phyloP scores from a whole-genome alignment of 2,797 vertebrate species.

The Rhinatrema bivittatum region DNA sequence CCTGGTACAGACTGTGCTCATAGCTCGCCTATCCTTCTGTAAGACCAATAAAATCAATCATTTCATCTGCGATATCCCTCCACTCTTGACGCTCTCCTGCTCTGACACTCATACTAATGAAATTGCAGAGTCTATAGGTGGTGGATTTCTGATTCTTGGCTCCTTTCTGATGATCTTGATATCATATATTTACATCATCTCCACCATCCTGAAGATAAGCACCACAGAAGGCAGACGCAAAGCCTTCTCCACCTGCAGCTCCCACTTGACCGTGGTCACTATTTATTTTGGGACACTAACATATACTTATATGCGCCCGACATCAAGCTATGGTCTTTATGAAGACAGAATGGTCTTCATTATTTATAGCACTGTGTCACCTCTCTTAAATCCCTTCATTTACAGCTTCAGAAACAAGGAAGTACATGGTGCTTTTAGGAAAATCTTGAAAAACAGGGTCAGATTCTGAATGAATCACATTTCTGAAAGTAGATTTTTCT shows the following conservation, averaged over 20 bases:
- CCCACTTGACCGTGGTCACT: constrained; percentile 28
- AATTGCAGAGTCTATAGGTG: constrained; percentile 4
- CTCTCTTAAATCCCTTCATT: constrained; percentile 27
- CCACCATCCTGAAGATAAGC: constrained; percentile 20
- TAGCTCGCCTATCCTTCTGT: constrained; percentile 3
- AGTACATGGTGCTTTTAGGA: too few relatives aligned
- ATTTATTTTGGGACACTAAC: constrained; percentile 28
- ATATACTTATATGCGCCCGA: constrained; percentile 27
- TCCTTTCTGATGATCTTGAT: constrained; percentile 13
- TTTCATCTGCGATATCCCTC: constrained; percentile 7
- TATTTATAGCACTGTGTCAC: constrained; percentile 22
- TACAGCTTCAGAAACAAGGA: constrained; percentile 32
- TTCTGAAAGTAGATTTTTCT: too few relatives aligned
- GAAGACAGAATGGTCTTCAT: constrained; percentile 13
- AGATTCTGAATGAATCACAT: too few relatives aligned
- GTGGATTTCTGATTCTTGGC: constrained; percentile 5
- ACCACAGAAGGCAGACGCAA: constrained; percentile 16
- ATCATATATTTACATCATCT: constrained; percentile 26
- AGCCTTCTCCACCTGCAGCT: constrained; percentile 32
- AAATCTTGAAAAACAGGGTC: too few relatives aligned
- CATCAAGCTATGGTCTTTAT: constrained; percentile 8
- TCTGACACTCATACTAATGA: constrained; percentile 2
- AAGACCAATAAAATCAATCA: constrained; percentile 4
- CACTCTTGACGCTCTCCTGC: constrained; percentile 1
- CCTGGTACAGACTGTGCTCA: constrained; percentile 6